These are phyloP conservation scores for Drosophila multiciliata DNA, from an alignment of 2,888 invertebrate species.

Conservation along the genomic window DNA sequence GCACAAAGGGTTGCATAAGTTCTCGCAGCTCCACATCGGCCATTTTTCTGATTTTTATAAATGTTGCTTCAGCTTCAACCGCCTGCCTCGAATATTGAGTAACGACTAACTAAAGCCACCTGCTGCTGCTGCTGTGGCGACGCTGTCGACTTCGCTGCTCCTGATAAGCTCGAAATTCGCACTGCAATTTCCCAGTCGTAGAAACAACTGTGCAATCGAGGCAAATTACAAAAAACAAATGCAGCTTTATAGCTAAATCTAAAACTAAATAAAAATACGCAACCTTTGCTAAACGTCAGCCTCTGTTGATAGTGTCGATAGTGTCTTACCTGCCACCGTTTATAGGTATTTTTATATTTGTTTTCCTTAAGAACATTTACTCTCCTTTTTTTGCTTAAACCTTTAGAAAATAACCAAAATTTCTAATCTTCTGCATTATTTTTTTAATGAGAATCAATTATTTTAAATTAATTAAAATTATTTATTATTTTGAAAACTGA, in stretches of 20 bases:
- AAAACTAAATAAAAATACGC: slow-evolving; percentile 34
- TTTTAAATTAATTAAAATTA: no score
- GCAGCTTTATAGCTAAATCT: slow-evolving; percentile 38
- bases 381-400: not conserved
- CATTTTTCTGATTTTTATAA: slow-evolving; percentile 45
- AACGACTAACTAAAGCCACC: slow-evolving; percentile 61
- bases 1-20: slow-evolving; percentile 88
- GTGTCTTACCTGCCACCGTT: slow-evolving; percentile 24
- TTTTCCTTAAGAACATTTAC: not conserved
- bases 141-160: slow-evolving; percentile 23
- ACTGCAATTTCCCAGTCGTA: slow-evolving; percentile 43
- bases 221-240: slow-evolving; percentile 44
- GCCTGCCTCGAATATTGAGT: slow-evolving; percentile 61
- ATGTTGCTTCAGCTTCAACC: slow-evolving; percentile 36
- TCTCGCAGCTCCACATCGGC: slow-evolving; percentile 71
- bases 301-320: slow-evolving; percentile 5
- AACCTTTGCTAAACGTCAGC: slow-evolving; percentile 33
- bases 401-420: not conserved
- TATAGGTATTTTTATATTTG: not conserved
- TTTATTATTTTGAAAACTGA: no score
- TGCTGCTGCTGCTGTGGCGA: slow-evolving; percentile 23
- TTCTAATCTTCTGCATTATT: not conserved
- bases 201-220: slow-evolving; percentile 37
- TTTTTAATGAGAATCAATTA: not conserved
- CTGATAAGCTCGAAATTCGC: slow-evolving; percentile 53